Base-by-base conservation (phyloP, 2,113 vertebrate genomes). In the Pluvialis apricaria region DNA sequence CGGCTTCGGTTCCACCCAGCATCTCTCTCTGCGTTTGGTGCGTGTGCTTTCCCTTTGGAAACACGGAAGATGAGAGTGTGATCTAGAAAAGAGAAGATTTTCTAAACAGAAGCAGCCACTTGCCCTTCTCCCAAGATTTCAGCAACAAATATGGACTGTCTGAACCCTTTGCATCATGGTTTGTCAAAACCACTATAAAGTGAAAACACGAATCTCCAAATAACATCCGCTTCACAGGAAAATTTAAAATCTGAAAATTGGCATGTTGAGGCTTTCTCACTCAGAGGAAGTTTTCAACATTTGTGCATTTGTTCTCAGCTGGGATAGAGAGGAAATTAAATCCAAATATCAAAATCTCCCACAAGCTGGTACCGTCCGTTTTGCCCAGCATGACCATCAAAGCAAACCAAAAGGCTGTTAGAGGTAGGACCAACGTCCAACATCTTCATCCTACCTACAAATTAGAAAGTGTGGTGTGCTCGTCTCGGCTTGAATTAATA, bases 401-500 rank as follows among this genome's bases (percentile, higher is more conserved):
- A 42, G n/a, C 13, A 40, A 58, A 34, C 44, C 54, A 51, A 66
- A 54, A 65, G 40, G 49, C 38, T 66, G 40, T 14, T 28, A 31
- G 28, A 34, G 17, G 15, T 0, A 72, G 58, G 42, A 78, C n/a
- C 28, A 8, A 9, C 6, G 34, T 52, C 68, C 52, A 15, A 36
- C 60, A 32, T 45, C 58, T 71, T 64, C 66, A 21, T 38, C 18
- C 32, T 44, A 61, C 78, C 75, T 60, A 47, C 51, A 83, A 64
- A 61, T 69, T 44, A 78, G 6, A 13, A 86, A 75, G 40, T 21
- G 15, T 16, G 4, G 45, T 22, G 32, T 61, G 36, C 52, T 62
- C 64, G 61, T 69, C 78, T 64, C 80, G 72, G 86, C 82, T 77
- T 89, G 91, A 94, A 95, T 95, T 87, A 95, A 86, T 65, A 71